Percentiles rank a stretch among this genome's conserved stretches.
Conservation (phyloP, 2,888 invertebrate genomes). For the Drosophila macrospina region DNA sequence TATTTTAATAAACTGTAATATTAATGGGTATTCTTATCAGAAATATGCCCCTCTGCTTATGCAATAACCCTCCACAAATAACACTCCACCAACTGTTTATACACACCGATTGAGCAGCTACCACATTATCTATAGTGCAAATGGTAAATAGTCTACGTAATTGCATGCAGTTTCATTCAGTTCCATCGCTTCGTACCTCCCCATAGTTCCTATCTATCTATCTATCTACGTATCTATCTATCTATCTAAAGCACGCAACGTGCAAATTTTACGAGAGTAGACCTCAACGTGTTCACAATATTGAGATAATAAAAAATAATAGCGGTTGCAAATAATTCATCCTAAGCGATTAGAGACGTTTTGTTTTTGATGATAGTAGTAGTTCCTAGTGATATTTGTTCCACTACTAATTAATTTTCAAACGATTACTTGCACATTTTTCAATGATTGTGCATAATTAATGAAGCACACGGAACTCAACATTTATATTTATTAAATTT, state of each 20-base stretch:
- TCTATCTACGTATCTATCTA: too few relatives aligned
- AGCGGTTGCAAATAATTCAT: slow-evolving; percentile 7
- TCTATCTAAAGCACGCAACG: slow-evolving; percentile 4
- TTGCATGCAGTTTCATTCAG: slow-evolving; percentile 10
- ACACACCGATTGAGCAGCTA: slow-evolving; percentile 10
- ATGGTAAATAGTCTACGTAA: slow-evolving; percentile 16
- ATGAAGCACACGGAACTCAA: neutral
- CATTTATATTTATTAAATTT: neutral
- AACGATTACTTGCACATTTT: slow-evolving; percentile 19
- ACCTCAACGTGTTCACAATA: slow-evolving; percentile 9
- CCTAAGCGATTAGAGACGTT: neutral
- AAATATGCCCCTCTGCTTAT: slow-evolving; percentile 15
- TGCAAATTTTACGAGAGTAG: neutral
- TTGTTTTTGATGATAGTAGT: neutral
- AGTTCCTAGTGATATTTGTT: neutral
- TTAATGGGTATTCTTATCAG: slow-evolving; percentile 37
- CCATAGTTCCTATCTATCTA: neutral
- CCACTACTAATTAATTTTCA: slow-evolving; percentile 13
- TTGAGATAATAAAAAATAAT: slow-evolving; percentile 18
- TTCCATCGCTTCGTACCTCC: slow-evolving; percentile 8
- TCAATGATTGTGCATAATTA: slow-evolving; percentile 4
- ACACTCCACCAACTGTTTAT: slow-evolving; percentile 29
- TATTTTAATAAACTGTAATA: neutral
- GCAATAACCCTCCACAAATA: slow-evolving; percentile 27
- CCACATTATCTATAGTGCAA: slow-evolving; percentile 19